Evolutionary conservation across 2,888 invertebrate species (phyloP), one percentile per base, ranked within the genome.

Genomic region (Drosophila mimica): DNA sequence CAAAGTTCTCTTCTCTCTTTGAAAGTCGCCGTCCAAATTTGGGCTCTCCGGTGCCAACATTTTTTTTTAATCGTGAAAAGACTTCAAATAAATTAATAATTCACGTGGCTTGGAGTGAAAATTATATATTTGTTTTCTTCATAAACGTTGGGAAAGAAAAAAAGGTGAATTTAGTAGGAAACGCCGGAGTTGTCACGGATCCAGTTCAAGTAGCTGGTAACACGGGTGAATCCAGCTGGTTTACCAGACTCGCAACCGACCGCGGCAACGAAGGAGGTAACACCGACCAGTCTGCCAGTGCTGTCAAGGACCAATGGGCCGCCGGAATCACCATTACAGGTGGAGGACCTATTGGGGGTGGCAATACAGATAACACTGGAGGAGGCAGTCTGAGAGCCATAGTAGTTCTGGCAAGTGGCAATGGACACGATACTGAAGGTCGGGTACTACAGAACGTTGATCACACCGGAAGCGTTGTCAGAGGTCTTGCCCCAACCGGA

Each of bases 401-500:
- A 92, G 58, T 75, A 76, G 0, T 0, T 0, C 5, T 69, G 57
- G 83, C 94, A 94, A 3, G 43, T 33, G 1, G 54, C 5, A 54
- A 92, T 91, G 30, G 86, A 69, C 4, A 93, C 88, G 40, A 94
- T 84, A 0, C 89, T 74, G 36, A 92, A 79, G 9, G 49, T 33
- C 0, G 90, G 90, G 61, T 85, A 91, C 68, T 93, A 90, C 46
- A 94, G 88, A 3, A 88, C 90, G 17, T 70, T 75, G 58, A 85
- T 58, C 30, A 89, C 88, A 56, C 54, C 9, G 46, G 66, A n/a
- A n/a, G 73, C 77, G 4, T 58, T 25, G 38, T 92, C 92, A 4
- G 86, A 87, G 59, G 34, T 79, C 68, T 86, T 91, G 57, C 94
- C 94, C 94, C 94, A 94, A 31, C 94, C 94, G 65, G 93, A 93